Conservation (phyloP, 2,113 vertebrate species). For the Anser cygnoides region DNA sequence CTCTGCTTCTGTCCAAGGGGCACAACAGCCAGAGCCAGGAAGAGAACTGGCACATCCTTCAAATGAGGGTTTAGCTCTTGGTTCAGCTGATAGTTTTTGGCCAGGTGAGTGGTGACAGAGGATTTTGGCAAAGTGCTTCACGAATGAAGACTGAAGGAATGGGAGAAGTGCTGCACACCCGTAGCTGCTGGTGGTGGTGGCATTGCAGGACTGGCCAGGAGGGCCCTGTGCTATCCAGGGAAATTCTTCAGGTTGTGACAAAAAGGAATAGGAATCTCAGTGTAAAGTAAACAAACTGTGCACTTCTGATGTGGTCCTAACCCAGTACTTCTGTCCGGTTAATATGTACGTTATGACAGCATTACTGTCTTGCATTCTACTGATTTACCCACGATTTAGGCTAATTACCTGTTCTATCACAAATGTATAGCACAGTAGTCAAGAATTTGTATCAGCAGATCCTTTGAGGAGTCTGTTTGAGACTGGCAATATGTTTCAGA, state of each 20-base stretch:
- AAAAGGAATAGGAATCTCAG: neutral
- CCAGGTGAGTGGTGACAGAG: neutral
- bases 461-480: neutral
- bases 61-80: neutral
- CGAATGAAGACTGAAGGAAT: neutral
- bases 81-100: neutral
- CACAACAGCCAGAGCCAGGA: neutral
- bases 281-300: neutral
- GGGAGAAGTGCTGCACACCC: neutral
- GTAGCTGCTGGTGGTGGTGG: accelerated
- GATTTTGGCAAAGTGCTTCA: neutral
- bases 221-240: neutral
- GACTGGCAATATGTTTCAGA: neutral
- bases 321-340: neutral
- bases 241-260: neutral
- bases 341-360: neutral
- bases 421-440: neutral
- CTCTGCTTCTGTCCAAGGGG: neutral
- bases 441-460: neutral
- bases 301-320: neutral
- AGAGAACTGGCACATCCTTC: neutral
- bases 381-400: neutral
- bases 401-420: neutral
- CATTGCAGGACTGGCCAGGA: neutral
- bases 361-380: neutral